These are phyloP conservation scores for Clepsis dumicolana DNA, from an alignment of 2,888 invertebrate genomes.

Conservation along the genomic window DNA sequence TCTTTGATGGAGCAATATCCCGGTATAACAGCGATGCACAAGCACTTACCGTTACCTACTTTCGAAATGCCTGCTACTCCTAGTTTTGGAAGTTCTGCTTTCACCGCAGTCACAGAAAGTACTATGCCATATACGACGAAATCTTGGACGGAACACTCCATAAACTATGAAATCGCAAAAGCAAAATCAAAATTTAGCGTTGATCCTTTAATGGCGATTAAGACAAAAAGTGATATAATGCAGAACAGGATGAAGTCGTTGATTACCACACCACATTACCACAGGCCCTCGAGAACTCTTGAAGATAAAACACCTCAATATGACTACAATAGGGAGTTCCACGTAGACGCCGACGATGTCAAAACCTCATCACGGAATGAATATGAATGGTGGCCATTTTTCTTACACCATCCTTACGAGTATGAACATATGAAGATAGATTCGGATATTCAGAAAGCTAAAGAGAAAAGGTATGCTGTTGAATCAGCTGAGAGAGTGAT, in stretches of 20 bases:
- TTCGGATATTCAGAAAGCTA: constrained; percentile 61
- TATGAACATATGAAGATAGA: constrained; percentile 62
- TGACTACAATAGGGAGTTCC: constrained; percentile 54
- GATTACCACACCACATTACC: constrained; percentile 61
- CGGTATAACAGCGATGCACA: constrained; percentile 18
- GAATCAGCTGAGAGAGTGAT: constrained; percentile 57
- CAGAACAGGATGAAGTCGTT: constrained; percentile 60
- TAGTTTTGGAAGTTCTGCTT: constrained; percentile 11
- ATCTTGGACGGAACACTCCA: constrained; percentile 43
- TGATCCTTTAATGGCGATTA: constrained; percentile 49
- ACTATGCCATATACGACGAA: constrained; percentile 30
- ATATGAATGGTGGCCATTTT: constrained; percentile 69
- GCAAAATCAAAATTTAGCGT: constrained; percentile 55
- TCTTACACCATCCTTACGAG: constrained; percentile 66
- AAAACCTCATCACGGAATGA: constrained; percentile 61
- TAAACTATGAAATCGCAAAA: constrained; percentile 54
- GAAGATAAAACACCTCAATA: constrained; percentile 50
- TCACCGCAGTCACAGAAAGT: constrained; percentile 24
- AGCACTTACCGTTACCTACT: constrained; percentile 1
- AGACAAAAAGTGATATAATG: constrained; percentile 54
- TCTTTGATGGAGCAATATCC: constrained; percentile 5
- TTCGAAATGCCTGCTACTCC: constrained; percentile 10
- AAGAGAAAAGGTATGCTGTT: constrained; percentile 68
- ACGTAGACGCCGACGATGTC: constrained; percentile 69
- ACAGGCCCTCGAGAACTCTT: constrained; percentile 48